Evolutionary conservation across 92 coral and sea anemone genomes (phyloP).

Genomic region (Muricea muricata): DNA sequence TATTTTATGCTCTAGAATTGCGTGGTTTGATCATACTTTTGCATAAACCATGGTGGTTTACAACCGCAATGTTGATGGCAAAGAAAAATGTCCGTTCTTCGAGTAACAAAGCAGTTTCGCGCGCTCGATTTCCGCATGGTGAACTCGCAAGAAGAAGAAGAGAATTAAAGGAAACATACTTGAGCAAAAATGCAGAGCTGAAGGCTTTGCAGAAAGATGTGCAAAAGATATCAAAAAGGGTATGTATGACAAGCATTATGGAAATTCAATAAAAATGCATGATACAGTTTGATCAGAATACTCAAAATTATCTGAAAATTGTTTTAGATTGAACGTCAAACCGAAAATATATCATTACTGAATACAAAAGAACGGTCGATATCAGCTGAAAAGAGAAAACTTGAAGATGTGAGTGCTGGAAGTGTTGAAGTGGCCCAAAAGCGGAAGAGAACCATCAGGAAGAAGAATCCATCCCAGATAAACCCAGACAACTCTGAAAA

Average conservation of each 20-base stretch:
- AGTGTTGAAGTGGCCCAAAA: not conserved
- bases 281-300: not conserved
- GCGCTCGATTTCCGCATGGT: slow-evolving; percentile 18
- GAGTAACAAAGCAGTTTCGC: slow-evolving; percentile 19
- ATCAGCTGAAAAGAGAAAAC: not conserved
- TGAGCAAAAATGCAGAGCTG: not conserved
- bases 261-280: not conserved
- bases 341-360: not conserved
- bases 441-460: not conserved
- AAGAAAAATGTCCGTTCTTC: not conserved
- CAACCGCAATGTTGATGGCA: not conserved
- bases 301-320: not conserved
- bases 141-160: slow-evolving; percentile 24
- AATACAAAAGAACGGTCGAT: not conserved
- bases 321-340: too few species aligned
- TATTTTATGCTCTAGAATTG: not conserved
- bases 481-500: slow-evolving; percentile 52
- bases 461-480: not conserved
- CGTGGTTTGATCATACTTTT: not conserved
- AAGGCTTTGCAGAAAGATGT: not conserved
- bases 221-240: slow-evolving; percentile 2
- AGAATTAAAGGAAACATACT: slow-evolving; percentile 13
- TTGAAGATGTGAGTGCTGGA: not conserved
- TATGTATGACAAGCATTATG: not conserved
- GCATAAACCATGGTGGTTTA: not conserved